Conservation (phyloP, 2,113 vertebrate species). For the Macquaria ambigua region DNA sequence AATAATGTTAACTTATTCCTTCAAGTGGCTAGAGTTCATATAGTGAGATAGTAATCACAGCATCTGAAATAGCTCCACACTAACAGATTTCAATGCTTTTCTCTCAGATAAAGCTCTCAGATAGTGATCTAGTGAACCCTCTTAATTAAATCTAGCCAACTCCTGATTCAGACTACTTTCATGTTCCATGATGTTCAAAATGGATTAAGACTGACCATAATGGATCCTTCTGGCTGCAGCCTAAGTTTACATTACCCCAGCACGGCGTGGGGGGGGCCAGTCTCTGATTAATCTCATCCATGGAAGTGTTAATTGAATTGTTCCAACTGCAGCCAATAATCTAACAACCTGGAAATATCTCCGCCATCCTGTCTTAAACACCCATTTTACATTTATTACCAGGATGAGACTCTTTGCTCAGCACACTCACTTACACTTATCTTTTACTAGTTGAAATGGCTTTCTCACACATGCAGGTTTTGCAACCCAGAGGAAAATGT, state of each 20-base stretch:
- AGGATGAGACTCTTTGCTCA: slow-evolving; percentile 59
- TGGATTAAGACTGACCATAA: slow-evolving; percentile 64
- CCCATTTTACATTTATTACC: slow-evolving; percentile 68
- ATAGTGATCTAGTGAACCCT: slow-evolving; percentile 55
- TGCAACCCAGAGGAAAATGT: slow-evolving; percentile 47
- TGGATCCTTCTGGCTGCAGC: slow-evolving; percentile 52
- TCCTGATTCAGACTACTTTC: slow-evolving; percentile 59
- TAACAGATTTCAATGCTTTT: slow-evolving; percentile 21
- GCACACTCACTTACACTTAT: slow-evolving; percentile 51
- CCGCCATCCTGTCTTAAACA: slow-evolving; percentile 42
- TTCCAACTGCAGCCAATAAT: slow-evolving; percentile 58
- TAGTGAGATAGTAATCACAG: slow-evolving; percentile 27
- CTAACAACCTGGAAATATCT: slow-evolving; percentile 60
- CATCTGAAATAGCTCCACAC: slow-evolving; percentile 33
- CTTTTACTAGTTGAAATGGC: slow-evolving; percentile 43
- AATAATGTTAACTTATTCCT: slow-evolving; percentile 32
- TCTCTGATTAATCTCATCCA: slow-evolving; percentile 56
- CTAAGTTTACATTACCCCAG: slow-evolving; percentile 39
- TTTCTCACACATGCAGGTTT: slow-evolving; percentile 42
- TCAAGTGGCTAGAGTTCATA: slow-evolving; percentile 9
- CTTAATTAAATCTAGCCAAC: slow-evolving; percentile 66
- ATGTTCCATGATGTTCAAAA: slow-evolving; percentile 62
- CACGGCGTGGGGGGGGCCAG: slow-evolving; percentile 2
- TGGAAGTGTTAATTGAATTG: slow-evolving; percentile 71
- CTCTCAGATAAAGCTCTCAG: slow-evolving; percentile 49